A percentile compares a stretch with the other conserved stretches of the same genome.
Evolutionary conservation across 1,140 invertebrate species (phyloP).

Genomic region (Eurosta solidaginis): DNA sequence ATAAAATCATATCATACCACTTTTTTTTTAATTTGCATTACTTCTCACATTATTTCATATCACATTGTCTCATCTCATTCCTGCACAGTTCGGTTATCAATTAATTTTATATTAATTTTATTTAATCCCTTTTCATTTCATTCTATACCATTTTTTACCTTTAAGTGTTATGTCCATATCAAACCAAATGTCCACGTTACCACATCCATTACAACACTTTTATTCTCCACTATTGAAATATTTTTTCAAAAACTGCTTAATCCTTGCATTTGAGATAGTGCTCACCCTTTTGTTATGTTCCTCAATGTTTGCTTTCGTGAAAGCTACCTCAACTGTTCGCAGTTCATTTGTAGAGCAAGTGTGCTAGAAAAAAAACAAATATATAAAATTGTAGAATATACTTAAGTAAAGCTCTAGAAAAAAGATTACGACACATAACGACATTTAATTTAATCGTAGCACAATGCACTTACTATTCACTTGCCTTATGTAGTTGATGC

Average conservation of each 20-base stretch:
- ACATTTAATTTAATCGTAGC: conserved; percentile 26
- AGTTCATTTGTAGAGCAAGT: not conserved
- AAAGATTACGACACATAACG: conserved; percentile 20
- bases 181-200: not conserved
- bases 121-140: not conserved
- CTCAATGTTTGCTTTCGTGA: not conserved
- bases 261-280: not conserved
- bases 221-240: conserved; percentile 1
- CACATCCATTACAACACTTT: conserved; percentile 1
- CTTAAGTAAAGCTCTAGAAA: not conserved
- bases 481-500: not conserved
- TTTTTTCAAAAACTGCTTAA: conserved; percentile 26
- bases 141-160: not conserved
- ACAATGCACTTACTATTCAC: not conserved
- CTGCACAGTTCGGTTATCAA: no score
- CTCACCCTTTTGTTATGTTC: not conserved
- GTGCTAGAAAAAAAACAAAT: not conserved
- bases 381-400: not conserved
- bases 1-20: no score
- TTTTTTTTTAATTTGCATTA: no score
- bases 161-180: not conserved
- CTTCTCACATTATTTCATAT: no score
- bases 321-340: not conserved
- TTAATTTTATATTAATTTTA: no score
- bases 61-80: no score